These are phyloP conservation scores for Urocitellus parryii DNA, from an alignment of 2,113 vertebrate species.

Conservation along the genomic window DNA sequence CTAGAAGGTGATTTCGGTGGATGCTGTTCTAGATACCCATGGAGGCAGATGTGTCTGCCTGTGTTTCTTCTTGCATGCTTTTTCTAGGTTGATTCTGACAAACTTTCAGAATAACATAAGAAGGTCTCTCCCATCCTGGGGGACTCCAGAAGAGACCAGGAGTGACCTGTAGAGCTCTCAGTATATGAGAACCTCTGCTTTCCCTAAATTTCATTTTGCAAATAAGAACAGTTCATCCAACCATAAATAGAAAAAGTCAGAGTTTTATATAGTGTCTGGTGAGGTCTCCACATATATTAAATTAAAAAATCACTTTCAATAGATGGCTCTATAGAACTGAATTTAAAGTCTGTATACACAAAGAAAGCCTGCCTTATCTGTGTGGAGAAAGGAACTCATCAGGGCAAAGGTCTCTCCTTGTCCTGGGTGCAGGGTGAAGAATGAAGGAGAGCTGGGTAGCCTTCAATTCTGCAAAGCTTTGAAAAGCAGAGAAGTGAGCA, in stretches of 20 bases:
- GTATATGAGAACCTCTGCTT: not conserved
- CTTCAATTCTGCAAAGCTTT: not conserved
- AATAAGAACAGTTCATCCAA: not conserved
- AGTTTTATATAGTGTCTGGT: no score
- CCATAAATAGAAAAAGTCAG: not conserved
- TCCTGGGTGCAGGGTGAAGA: not conserved
- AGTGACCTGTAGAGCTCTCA: not conserved
- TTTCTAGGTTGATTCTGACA: not conserved
- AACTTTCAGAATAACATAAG: not conserved
- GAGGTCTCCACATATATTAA: no score
- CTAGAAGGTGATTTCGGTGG: not conserved
- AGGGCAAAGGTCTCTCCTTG: not conserved
- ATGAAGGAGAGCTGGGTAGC: not conserved
- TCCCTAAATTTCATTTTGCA: not conserved
- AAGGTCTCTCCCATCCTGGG: not conserved
- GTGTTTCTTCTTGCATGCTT: not conserved
- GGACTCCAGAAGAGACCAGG: not conserved
- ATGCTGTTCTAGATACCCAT: not conserved
- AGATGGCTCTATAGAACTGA: not conserved
- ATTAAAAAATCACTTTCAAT: no score
- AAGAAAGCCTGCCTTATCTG: not conserved
- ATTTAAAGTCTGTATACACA: not conserved
- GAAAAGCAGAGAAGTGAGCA: not conserved
- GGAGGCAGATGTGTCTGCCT: not conserved
- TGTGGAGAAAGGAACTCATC: not conserved